These are phyloP conservation scores for Phymastichus coffea DNA, from an alignment of 1,140 invertebrate genomes.

Conservation along the genomic window DNA sequence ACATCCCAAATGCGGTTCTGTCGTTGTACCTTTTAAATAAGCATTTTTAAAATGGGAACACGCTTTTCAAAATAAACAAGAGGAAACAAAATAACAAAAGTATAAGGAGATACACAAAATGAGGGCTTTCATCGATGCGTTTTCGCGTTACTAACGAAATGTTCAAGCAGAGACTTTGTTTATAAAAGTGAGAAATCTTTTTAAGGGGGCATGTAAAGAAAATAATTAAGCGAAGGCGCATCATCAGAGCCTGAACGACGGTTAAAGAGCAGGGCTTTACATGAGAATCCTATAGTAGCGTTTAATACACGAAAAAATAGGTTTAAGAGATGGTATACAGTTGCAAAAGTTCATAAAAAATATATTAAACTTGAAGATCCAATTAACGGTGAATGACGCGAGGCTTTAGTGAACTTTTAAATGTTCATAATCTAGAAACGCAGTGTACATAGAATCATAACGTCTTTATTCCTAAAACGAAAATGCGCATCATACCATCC, in stretches of 20 bases:
- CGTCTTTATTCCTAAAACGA: conserved; percentile 28
- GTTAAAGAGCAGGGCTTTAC: conserved; percentile 1
- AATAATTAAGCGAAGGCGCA: neutral
- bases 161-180: neutral
- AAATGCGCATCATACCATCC: conserved; percentile 28
- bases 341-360: conserved; percentile 11
- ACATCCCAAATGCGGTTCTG: conserved; percentile 18
- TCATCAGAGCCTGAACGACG: conserved; percentile 6
- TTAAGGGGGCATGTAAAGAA: neutral
- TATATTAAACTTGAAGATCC: conserved; percentile 10
- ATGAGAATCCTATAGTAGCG: conserved; percentile 17
- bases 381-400: conserved; percentile 2
- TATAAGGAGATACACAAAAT: conserved; percentile 6
- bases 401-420: conserved; percentile 10
- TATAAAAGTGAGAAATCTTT: neutral
- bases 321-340: conserved; percentile 7
- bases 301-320: conserved; percentile 23
- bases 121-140: conserved; percentile 25
- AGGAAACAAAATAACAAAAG: neutral
- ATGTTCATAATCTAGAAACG: conserved; percentile 10
- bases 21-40: conserved; percentile 20
- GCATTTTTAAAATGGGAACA: conserved; percentile 28
- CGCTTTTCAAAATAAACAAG: conserved; percentile 17
- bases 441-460: conserved; percentile 26
- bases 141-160: conserved; percentile 10